Percentiles rank a stretch among this genome's conserved stretches.
Conservation (phyloP, 2,797 vertebrate genomes). For the Huso huso region DNA sequence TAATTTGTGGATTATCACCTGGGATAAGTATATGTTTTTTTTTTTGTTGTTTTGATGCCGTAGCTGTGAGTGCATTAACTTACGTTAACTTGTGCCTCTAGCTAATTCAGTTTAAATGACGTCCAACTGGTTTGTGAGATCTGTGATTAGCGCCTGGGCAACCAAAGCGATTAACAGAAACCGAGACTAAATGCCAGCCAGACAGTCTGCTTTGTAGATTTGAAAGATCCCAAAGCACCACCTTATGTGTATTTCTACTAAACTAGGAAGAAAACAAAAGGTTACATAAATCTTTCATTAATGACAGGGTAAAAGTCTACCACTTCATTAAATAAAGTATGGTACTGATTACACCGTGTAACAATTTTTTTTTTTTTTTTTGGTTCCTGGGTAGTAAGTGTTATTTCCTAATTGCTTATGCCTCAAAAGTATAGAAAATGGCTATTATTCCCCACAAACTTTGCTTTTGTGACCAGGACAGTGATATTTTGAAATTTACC, state of each 20-base stretch:
- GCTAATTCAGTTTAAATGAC: background rate
- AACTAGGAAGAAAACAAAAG: background rate
- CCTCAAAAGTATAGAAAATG: no score
- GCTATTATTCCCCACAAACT: no score
- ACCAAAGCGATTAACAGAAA: background rate
- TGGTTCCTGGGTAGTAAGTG: no score
- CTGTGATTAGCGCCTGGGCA: background rate
- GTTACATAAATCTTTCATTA: no score
- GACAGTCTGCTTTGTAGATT: no score
- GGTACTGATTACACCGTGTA: no score
- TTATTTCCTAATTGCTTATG: no score
- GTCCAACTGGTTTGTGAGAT: background rate
- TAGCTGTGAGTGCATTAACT: background rate
- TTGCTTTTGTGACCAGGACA: no score
- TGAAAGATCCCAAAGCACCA: background rate
- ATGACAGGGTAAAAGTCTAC: no score
- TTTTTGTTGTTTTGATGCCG: background rate
- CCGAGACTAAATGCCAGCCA: background rate
- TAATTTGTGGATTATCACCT: background rate
- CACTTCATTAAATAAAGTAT: no score
- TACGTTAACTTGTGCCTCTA: background rate
- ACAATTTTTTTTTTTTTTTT: no score
- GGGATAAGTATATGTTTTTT: background rate
- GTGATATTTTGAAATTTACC: no score
- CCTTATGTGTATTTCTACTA: background rate